These are phyloP conservation scores for Colinus virginianus DNA, from an alignment of 2,113 vertebrate genomes.

Conservation along the genomic window DNA sequence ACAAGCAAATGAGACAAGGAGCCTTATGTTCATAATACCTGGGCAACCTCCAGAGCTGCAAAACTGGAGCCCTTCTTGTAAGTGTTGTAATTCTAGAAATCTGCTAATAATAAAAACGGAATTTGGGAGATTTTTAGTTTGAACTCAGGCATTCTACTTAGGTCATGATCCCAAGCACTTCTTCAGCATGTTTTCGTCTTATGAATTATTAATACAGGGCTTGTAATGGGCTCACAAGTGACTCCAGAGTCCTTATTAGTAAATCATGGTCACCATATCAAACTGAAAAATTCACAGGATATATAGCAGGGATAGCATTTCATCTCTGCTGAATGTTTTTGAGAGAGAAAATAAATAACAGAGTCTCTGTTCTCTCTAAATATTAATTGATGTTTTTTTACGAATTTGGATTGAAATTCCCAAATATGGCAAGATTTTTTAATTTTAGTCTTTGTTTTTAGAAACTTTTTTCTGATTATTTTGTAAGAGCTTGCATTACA, in stretches of 20 bases:
- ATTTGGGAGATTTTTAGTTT: slow-evolving; percentile 54
- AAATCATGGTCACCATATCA: slow-evolving; percentile 60
- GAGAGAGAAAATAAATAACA: not conserved
- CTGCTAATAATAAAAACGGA: slow-evolving; percentile 65
- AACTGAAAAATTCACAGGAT: slow-evolving; percentile 32
- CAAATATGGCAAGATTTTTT: not conserved
- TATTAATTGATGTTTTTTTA: not conserved
- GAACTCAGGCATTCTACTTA: slow-evolving; percentile 48
- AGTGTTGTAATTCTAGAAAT: slow-evolving; percentile 56
- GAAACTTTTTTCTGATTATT: not conserved
- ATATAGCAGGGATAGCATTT: slow-evolving; percentile 16
- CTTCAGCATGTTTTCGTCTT: slow-evolving; percentile 51
- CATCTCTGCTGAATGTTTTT: not conserved
- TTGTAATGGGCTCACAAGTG: slow-evolving; percentile 53
- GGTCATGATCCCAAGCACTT: slow-evolving; percentile 71
- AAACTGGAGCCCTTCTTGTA: slow-evolving; percentile 39
- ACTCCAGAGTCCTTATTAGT: slow-evolving; percentile 63
- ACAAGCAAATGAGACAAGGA: slow-evolving; percentile 25
- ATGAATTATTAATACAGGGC: slow-evolving; percentile 78
- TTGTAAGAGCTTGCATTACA: not conserved
- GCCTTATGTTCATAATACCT: slow-evolving; percentile 24
- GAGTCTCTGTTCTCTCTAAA: not conserved
- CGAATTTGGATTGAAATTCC: not conserved
- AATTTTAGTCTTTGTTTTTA: not conserved
- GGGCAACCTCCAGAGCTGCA: not conserved